Base-by-base conservation (phyloP, 1,140 invertebrate genomes). In the Teleopsis dalmanni region DNA sequence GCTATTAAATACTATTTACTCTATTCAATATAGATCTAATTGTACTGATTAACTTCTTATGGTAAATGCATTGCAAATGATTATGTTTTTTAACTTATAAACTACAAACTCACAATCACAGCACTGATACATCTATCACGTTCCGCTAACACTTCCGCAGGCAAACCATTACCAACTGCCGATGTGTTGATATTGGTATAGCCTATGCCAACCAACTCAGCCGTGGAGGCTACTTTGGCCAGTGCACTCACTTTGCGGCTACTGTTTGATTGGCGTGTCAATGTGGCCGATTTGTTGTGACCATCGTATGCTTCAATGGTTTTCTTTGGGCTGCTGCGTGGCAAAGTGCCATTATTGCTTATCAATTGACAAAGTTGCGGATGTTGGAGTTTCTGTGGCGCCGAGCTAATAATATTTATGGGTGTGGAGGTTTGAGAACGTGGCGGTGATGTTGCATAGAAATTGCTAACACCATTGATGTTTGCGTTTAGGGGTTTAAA, bases 101-200 rank as follows among this genome's bases (percentile, higher is more conserved):
- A 9, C 41, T 43, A 21, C 23, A 37, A 48, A 61, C 65, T 69
- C 61, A 68, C 65, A 52, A 69, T 65, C 31, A 69, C 65, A 34
- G 65, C 65, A 56, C 56, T 69, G 34, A 69, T 69, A 58, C 65
- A 69, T 47, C 60, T 59, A 58, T 69, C 65, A 10, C 65, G 37
- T 9, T 69, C 62, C 0, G 47, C 41, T 10, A 42, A 52, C 19
- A 34, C 46, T 19, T 44, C 48, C n/a, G n/a, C n/a, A n/a, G n/a
- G n/a, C n/a, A n/a, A n/a, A n/a, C n/a, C n/a, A n/a, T n/a, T n/a
- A n/a, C n/a, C n/a, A n/a, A n/a, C n/a, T n/a, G n/a, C n/a, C n/a
- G n/a, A n/a, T n/a, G n/a, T 37, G 11, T 50, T 56, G 31, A 26
- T 40, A 27, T 13, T 50, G 36, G 43, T 23, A 23, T 52, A 47